A percentile compares a stretch with the other conserved stretches of the same genome.
Conservation (phyloP, 2,113 vertebrate species). For the Cygnus atratus region DNA sequence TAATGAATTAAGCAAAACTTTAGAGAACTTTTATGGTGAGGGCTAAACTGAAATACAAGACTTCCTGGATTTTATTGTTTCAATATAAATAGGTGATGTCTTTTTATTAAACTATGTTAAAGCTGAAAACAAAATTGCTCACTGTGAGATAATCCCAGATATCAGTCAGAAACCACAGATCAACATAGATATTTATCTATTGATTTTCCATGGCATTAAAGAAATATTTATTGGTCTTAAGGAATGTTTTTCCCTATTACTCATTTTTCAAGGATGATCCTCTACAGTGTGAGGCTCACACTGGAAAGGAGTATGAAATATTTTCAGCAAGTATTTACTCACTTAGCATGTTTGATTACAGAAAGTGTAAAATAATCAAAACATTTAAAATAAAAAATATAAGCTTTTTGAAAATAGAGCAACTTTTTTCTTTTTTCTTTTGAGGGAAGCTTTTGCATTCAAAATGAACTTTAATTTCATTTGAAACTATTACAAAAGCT, state of each 20-base stretch:
- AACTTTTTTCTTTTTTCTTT: too few species aligned
- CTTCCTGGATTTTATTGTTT: neutral
- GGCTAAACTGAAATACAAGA: neutral
- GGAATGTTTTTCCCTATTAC: neutral
- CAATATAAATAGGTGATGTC: neutral
- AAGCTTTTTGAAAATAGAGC: rapidly evolving
- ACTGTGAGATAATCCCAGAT: neutral
- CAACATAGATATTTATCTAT: neutral
- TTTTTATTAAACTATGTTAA: neutral
- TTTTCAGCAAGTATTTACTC: neutral
- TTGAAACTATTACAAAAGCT: rapidly evolving
- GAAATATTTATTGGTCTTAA: neutral
- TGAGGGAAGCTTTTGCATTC: neutral
- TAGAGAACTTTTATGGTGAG: neutral
- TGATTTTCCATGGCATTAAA: neutral
- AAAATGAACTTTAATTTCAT: neutral
- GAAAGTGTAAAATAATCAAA: neutral
- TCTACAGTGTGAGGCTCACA: neutral
- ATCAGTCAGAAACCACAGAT: neutral
- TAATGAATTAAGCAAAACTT: neutral
- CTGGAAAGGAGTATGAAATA: neutral
- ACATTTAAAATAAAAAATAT: neutral
- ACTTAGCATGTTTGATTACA: neutral
- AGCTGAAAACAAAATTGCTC: neutral
- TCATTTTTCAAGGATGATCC: neutral